These are phyloP conservation scores for Drosophila kanekoi DNA, from an alignment of 2,888 invertebrate species.

Conservation along the genomic window DNA sequence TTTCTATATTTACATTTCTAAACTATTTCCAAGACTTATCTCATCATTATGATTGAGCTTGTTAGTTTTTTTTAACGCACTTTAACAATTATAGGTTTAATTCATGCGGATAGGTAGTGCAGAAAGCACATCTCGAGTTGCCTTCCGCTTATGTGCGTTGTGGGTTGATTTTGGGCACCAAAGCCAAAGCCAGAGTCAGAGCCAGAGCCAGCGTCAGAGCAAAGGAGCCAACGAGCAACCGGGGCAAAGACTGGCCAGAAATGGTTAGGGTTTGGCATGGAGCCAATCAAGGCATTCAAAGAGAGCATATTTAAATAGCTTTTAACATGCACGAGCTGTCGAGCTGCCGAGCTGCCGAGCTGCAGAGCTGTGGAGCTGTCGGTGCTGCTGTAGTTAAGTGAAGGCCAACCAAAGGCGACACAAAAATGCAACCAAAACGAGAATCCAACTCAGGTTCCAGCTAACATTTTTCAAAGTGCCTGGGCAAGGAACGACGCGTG, in stretches of 20 bases:
- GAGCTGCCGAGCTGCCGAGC: constrained; percentile 29
- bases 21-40: neutral
- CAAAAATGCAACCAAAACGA: constrained; percentile 66
- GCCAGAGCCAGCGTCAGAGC: constrained; percentile 15
- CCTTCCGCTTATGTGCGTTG: constrained; percentile 22
- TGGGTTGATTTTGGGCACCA: constrained; percentile 40
- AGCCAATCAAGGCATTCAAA: constrained; percentile 80
- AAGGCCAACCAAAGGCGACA: constrained; percentile 75
- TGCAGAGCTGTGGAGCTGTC: constrained; percentile 19
- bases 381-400: constrained; percentile 70
- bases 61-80: constrained; percentile 11
- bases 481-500: neutral
- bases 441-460: constrained; percentile 24
- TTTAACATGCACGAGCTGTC: constrained; percentile 78
- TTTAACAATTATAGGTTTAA: constrained; percentile 58
- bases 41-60: neutral
- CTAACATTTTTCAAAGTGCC: constrained; percentile 61
- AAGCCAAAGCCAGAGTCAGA: constrained; percentile 21
- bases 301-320: constrained; percentile 81
- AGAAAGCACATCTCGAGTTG: constrained; percentile 12
- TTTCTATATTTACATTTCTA: neutral
- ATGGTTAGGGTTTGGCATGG: constrained; percentile 34
- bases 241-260: constrained; percentile 31
- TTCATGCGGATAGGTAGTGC: constrained; percentile 52
- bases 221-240: constrained; percentile 19